These are phyloP conservation scores for Malthinus seriepunctatus DNA, from an alignment of 2,888 invertebrate genomes.

Conservation along the genomic window DNA sequence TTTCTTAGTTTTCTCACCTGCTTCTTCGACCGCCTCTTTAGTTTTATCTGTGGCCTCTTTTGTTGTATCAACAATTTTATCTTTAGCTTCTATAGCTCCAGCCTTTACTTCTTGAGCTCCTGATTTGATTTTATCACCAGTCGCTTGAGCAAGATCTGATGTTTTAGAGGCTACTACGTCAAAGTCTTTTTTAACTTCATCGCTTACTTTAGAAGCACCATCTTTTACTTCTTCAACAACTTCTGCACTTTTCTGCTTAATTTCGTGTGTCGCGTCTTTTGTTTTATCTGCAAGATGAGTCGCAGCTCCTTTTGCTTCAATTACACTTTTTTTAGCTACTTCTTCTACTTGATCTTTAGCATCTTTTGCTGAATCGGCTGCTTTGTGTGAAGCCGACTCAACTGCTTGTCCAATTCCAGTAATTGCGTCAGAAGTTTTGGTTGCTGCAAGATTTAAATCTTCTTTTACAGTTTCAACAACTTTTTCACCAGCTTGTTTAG, in stretches of 20 bases:
- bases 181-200: constrained; percentile 14
- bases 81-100: constrained; percentile 17
- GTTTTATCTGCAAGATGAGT: constrained; percentile 30
- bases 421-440: constrained; percentile 24
- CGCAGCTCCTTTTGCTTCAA: constrained; percentile 15
- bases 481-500: not conserved
- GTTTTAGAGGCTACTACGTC: not conserved
- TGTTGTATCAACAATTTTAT: not conserved
- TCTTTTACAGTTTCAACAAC: not conserved
- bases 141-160: not conserved
- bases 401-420: constrained; percentile 23
- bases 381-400: constrained; percentile 7
- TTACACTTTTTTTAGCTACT: not conserved
- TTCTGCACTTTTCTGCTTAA: constrained; percentile 19
- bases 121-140: not conserved
- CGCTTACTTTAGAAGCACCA: not conserved
- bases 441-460: not conserved
- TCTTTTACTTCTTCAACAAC: constrained; percentile 16
- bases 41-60: constrained; percentile 10
- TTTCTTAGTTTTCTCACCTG: constrained; percentile 10
- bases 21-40: constrained; percentile 15
- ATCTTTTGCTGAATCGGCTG: constrained; percentile 17
- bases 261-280: constrained; percentile 12
- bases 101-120: constrained; percentile 15
- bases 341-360: constrained; percentile 12